Conservation (phyloP, 2,888 invertebrate genomes). For the Drosophila tanythrix region DNA sequence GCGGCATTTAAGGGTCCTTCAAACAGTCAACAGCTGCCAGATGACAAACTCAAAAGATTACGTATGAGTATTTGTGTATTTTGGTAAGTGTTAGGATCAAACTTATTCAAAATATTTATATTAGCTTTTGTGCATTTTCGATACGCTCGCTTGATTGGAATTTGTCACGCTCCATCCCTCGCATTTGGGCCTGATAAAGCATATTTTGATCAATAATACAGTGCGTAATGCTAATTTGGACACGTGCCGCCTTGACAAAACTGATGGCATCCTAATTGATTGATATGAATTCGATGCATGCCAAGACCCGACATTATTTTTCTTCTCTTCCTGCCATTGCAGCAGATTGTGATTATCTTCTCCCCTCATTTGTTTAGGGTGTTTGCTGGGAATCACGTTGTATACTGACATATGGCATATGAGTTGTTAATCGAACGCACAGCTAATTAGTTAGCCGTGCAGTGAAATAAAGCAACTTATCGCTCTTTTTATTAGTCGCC, state of each 20-base stretch:
- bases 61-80: background rate
- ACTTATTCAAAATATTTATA: conserved; percentile 6
- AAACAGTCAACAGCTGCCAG: conserved; percentile 38
- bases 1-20: conserved; percentile 5
- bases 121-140: conserved; percentile 15
- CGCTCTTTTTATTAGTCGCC: conserved; percentile 56
- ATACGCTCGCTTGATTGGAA: conserved; percentile 40
- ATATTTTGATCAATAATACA: conserved; percentile 45
- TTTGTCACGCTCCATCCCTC: background rate
- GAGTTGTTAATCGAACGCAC: conserved; percentile 47
- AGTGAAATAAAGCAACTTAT: conserved; percentile 55
- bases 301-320: conserved; percentile 1
- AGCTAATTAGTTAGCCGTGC: conserved; percentile 60
- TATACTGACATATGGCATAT: conserved; percentile 28
- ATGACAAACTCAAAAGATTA: conserved; percentile 9
- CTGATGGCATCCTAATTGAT: conserved; percentile 51
- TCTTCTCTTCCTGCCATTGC: background rate
- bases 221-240: conserved; percentile 39
- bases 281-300: conserved; percentile 47
- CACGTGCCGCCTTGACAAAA: conserved; percentile 55
- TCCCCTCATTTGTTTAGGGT: background rate
- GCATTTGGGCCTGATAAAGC: conserved; percentile 5
- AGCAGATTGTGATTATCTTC: background rate
- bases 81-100: conserved; percentile 1
- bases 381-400: conserved; percentile 27